Conservation (phyloP, 2,888 invertebrate genomes). For the Tetragonula carbonaria region DNA sequence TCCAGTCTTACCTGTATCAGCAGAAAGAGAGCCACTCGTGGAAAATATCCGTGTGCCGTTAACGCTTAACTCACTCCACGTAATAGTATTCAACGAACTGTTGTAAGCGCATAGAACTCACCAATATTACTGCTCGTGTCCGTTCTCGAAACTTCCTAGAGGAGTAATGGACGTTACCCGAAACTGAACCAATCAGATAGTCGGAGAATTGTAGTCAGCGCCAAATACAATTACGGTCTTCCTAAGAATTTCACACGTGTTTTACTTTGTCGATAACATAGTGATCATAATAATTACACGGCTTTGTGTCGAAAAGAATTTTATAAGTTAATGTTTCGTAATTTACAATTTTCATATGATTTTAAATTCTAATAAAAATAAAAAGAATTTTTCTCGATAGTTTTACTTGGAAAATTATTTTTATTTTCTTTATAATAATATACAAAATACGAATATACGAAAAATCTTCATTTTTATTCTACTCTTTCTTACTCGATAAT, state of each 20-base stretch:
- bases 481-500: not conserved
- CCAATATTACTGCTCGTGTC: constrained; percentile 63
- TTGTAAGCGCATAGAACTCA: constrained; percentile 61
- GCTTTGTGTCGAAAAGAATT: not conserved
- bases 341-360: not conserved
- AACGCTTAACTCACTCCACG: constrained; percentile 50
- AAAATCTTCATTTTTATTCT: not conserved
- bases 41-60: constrained; percentile 53
- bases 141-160: constrained; percentile 80
- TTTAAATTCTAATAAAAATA: not conserved
- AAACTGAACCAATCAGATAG: constrained; percentile 68
- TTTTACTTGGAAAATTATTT: not conserved
- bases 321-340: not conserved
- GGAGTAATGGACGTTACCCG: constrained; percentile 75
- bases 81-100: constrained; percentile 64
- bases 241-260: constrained; percentile 17
- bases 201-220: constrained; percentile 40
- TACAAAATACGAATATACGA: not conserved
- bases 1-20: constrained; percentile 65
- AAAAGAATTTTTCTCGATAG: not conserved
- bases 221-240: constrained; percentile 53
- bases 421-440: not conserved
- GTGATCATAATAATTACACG: not conserved
- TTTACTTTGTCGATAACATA: constrained; percentile 33
- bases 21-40: constrained; percentile 52